Evolutionary conservation across 1,140 invertebrate species (phyloP).

Genomic region (Musca domestica): DNA sequence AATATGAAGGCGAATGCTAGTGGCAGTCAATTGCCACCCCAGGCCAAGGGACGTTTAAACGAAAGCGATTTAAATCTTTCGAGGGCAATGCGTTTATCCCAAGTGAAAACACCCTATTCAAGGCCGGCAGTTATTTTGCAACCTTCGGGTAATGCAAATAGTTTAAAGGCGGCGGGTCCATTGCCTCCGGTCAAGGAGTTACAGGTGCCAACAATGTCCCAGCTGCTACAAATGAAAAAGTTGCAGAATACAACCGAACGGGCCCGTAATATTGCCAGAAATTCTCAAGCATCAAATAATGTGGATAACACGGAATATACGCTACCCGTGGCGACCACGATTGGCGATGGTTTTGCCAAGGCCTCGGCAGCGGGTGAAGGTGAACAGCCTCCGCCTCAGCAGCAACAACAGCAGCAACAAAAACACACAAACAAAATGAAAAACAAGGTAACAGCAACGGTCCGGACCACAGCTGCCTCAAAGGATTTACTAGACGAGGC

Average conservation of each 20-base stretch:
- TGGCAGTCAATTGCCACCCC: constrained; percentile 30
- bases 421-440: constrained; percentile 57
- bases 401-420: constrained; percentile 32
- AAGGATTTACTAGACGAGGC: constrained; percentile 48
- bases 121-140: constrained; percentile 26
- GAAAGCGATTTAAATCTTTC: constrained; percentile 27
- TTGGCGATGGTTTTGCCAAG: not conserved
- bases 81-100: constrained; percentile 25
- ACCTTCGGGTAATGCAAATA: constrained; percentile 17
- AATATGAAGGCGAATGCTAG: constrained; percentile 32
- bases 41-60: constrained; percentile 30
- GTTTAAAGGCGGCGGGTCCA: not conserved
- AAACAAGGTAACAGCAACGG: constrained; percentile 41
- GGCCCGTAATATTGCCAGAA: constrained; percentile 61
- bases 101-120: constrained; percentile 29
- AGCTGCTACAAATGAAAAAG: constrained; percentile 61
- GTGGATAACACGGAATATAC: not conserved
- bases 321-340: not conserved
- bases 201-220: constrained; percentile 59
- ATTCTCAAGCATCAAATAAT: not conserved
- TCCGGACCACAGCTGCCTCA: constrained; percentile 27
- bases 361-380: constrained; percentile 3
- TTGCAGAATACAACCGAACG: constrained; percentile 63
- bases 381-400: constrained; percentile 32
- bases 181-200: constrained; percentile 51